Percentiles rank a stretch among this genome's conserved stretches.
Conservation (phyloP, 2,888 invertebrate genomes). For the Lucinisca nassula region DNA sequence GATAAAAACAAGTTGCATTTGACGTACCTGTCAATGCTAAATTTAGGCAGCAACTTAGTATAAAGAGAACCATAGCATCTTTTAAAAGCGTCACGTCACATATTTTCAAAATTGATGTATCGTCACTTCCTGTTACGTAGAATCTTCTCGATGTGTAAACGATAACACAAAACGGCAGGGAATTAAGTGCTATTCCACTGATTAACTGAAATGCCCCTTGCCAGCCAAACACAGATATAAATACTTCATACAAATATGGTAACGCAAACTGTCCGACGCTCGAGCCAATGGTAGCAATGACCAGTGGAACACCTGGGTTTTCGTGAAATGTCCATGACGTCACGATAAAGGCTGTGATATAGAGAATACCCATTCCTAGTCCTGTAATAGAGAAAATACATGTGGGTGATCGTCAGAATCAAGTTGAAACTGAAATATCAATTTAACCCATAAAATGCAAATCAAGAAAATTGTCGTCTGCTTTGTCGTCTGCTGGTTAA, state of each 20-base stretch:
- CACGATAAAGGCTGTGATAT: slow-evolving; percentile 42
- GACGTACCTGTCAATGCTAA: slow-evolving; percentile 29
- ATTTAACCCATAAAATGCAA: too few relatives aligned
- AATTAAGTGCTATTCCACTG: slow-evolving; percentile 34
- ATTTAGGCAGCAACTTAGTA: slow-evolving; percentile 28
- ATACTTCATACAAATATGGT: slow-evolving; percentile 38
- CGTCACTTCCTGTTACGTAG: slow-evolving; percentile 33
- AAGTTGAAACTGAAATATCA: not conserved
- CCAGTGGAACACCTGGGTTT: slow-evolving; percentile 50
- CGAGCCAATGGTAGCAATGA: slow-evolving; percentile 52
- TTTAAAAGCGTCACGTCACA: slow-evolving; percentile 38
- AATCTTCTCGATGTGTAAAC: slow-evolving; percentile 32
- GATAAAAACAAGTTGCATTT: too few relatives aligned
- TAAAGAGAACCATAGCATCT: slow-evolving; percentile 45
- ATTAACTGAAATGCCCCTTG: slow-evolving; percentile 43
- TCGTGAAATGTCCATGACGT: slow-evolving; percentile 48
- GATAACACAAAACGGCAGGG: slow-evolving; percentile 29
- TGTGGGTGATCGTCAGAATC: not conserved
- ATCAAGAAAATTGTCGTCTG: too few relatives aligned
- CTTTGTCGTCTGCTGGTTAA: too few relatives aligned
- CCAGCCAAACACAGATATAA: slow-evolving; percentile 40
- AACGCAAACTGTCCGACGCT: slow-evolving; percentile 52
- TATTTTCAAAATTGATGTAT: slow-evolving; percentile 14
- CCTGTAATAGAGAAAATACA: slow-evolving; percentile 15
- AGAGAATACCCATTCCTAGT: slow-evolving; percentile 45